A percentile compares a stretch with the other conserved stretches of the same genome.
phyloP scores from a whole-genome alignment of 2,888 invertebrate genomes.

The Catocala sponsa region DNA sequence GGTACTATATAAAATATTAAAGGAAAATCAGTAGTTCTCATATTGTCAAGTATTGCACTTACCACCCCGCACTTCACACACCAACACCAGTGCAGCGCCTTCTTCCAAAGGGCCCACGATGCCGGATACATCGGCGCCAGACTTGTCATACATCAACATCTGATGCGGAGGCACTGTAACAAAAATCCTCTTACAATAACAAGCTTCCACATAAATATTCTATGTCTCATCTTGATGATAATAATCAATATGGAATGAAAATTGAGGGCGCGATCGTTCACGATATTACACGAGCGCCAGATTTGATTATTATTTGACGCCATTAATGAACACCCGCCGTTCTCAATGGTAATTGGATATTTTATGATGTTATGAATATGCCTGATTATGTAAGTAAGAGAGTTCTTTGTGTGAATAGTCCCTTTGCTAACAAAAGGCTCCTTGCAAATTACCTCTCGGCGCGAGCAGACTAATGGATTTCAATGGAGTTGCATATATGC shows the following conservation, averaged over 20 bases:
- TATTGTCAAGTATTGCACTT: slow-evolving; percentile 69
- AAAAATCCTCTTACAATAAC: slow-evolving; percentile 43
- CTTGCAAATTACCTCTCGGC: slow-evolving; percentile 80
- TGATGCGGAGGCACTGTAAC: slow-evolving; percentile 96
- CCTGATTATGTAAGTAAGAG: slow-evolving; percentile 69
- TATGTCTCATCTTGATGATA: slow-evolving; percentile 15
- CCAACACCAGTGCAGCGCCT: slow-evolving; percentile 93
- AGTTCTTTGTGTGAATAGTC: slow-evolving; percentile 71
- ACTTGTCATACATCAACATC: slow-evolving; percentile 94
- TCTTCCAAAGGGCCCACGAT: slow-evolving; percentile 95
- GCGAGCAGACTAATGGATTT: slow-evolving; percentile 81
- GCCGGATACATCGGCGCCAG: slow-evolving; percentile 93
- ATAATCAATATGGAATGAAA: slow-evolving; percentile 43
- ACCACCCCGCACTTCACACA: slow-evolving; percentile 97
- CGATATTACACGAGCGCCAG: slow-evolving; percentile 56
- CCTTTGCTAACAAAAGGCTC: slow-evolving; percentile 78
- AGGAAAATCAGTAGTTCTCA: background rate
- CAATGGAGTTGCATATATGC: slow-evolving; percentile 81
- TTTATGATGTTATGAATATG: slow-evolving; percentile 74
- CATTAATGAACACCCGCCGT: slow-evolving; percentile 62
- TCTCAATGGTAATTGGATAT: slow-evolving; percentile 71
- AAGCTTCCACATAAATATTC: slow-evolving; percentile 15
- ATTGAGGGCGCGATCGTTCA: slow-evolving; percentile 39
- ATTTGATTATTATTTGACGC: slow-evolving; percentile 73
- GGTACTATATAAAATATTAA: too few relatives aligned